phyloP scores from a whole-genome alignment of 2,113 vertebrate species.

The Hypocryptadius cinnamomeus region DNA sequence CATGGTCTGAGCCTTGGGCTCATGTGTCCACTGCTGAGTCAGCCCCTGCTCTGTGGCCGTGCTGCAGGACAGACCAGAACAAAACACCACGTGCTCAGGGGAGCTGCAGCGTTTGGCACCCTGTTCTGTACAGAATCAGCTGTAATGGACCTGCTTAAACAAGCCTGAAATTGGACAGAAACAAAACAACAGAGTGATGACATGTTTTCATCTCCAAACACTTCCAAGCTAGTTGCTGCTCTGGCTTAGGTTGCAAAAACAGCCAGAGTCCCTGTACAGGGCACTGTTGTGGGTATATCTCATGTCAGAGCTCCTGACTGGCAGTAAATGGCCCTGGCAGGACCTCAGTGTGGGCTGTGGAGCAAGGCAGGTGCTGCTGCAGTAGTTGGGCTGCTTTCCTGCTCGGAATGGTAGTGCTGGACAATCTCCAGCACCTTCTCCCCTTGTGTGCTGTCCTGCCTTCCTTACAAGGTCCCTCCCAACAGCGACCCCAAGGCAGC shows the following conservation, averaged over 20 bases:
- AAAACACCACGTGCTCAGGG: not conserved
- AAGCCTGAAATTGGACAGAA: constrained; percentile 8
- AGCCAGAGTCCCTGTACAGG: not conserved
- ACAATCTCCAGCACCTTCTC: not conserved
- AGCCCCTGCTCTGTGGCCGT: not conserved
- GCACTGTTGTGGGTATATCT: not conserved
- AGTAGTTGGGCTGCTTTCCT: not conserved
- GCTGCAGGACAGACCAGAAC: not conserved
- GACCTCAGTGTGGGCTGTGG: not conserved
- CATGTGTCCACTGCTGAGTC: not conserved
- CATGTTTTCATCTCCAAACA: not conserved
- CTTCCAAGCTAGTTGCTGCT: not conserved
- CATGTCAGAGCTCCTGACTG: not conserved
- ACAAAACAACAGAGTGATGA: not conserved
- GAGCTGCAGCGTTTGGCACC: not conserved
- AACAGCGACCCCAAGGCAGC: not conserved
- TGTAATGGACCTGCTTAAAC: not conserved
- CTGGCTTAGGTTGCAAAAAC: not conserved
- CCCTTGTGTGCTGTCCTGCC: not conserved
- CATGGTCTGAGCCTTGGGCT: not conserved
- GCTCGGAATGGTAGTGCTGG: not conserved
- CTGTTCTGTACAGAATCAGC: not conserved
- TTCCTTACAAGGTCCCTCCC: not conserved
- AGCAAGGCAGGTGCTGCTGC: not conserved
- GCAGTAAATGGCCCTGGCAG: not conserved